Evolutionary conservation across 2,113 vertebrate genomes (phyloP), one percentile per base, ranked within the genome.

Genomic region (Typhlomys cinereus): DNA sequence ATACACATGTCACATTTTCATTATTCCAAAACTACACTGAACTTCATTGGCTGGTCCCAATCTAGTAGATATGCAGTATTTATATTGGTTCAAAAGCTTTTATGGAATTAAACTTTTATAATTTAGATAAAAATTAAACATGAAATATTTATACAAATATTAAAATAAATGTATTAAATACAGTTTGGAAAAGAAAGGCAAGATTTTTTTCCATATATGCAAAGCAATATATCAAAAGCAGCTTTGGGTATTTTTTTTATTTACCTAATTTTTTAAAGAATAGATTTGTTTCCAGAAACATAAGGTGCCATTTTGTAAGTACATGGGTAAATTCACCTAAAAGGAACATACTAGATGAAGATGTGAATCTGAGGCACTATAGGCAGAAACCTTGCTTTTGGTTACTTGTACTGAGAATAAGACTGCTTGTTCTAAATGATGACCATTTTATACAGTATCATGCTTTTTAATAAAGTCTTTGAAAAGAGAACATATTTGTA

Each of bases 281-380:
- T 91, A 96, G 98, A 97, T 95, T 97, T 97, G 96, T 98, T 96
- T 96, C 87, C 90, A 94, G 79, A 98, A 97, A 89, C 97, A 97
- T 97, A 98, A 98, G 98, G 98, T 98, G 98, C 98, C 95, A 97
- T 97, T 97, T 98, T 97, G 73, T 93, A 97, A 94, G 97, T 85
- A 96, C 97, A 78, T 97, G 95, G 97, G 90, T 97, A 97, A 91
- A 96, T 96, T 96, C 82, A 88, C 61, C 90, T 96, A 96, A 69
- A 96, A 94, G 69, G 84, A 91, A 74, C 87, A 95, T 90, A 96
- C n/a, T 25, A 59, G 83, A 71, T 61, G 5, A 61, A 96, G 96
- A 76, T 86, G 0, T 31, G 39, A 88, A 82, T 13, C 75, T 14
- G 74, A 75, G 66, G 88, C 79, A 95, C 62, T 54, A 83, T 95